Conservation (phyloP, 1,140 invertebrate genomes). For the Triops longicaudatus region DNA sequence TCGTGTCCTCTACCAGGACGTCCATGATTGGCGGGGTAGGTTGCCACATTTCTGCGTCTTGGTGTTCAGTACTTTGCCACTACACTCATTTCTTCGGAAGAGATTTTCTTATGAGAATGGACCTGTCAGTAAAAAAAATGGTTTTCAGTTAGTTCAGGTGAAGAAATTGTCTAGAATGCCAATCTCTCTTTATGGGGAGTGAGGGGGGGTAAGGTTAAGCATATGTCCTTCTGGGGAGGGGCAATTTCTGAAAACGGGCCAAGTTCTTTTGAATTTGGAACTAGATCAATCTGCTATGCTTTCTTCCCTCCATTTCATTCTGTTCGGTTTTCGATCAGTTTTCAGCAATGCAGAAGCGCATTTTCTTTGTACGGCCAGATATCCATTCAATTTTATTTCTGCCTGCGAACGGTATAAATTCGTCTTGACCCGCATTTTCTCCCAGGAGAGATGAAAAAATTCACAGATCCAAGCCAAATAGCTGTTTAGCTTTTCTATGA, state of each 20-base stretch:
- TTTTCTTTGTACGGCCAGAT: neutral
- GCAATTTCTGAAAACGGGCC: constrained; percentile 7
- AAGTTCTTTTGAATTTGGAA: constrained; percentile 12
- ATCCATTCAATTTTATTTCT: neutral
- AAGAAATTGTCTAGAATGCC: neutral
- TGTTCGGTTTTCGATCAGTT: constrained; percentile 7
- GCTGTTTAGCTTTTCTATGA: constrained; percentile 2
- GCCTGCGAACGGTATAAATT: neutral
- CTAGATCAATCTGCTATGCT: constrained; percentile 12
- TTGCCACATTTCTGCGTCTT: neutral
- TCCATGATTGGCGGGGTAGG: neutral
- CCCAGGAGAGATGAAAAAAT: neutral
- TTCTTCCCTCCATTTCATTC: neutral
- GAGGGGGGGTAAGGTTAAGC: neutral
- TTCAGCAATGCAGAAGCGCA: neutral
- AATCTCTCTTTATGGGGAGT: no score
- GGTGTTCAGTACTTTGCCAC: neutral
- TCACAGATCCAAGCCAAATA: neutral
- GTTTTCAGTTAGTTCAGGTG: neutral
- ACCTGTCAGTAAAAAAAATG: neutral
- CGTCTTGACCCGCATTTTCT: neutral
- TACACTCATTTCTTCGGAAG: neutral
- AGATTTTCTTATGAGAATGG: neutral
- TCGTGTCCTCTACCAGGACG: neutral
- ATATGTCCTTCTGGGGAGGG: neutral